Percentiles rank a stretch among this genome's conserved stretches.
phyloP scores from a whole-genome alignment of 2,797 vertebrate genomes.

The Phyllotis vaccarum region DNA sequence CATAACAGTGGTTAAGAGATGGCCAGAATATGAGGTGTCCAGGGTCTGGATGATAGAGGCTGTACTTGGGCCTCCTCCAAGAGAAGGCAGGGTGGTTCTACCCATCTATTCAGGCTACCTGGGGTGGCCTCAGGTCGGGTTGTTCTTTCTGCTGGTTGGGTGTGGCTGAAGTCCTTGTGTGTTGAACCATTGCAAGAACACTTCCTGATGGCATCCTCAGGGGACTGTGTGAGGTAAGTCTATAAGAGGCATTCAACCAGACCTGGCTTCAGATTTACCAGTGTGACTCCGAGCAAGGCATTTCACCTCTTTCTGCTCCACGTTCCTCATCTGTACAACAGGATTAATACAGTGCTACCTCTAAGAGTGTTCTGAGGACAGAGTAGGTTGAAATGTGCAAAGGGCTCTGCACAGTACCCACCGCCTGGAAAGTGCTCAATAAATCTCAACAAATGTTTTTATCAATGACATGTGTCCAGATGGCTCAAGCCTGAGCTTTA shows the following conservation, averaged over 20 bases:
- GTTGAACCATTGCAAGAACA: background rate
- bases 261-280: conserved; percentile 23
- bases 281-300: conserved; percentile 49
- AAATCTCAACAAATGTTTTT: conserved; percentile 59
- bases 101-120: background rate
- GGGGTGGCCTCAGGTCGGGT: background rate
- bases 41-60: background rate
- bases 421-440: conserved; percentile 26
- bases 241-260: background rate
- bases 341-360: conserved; percentile 33
- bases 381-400: background rate
- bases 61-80: background rate
- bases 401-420: background rate
- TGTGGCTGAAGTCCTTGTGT: background rate
- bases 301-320: background rate
- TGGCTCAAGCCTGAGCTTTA: background rate
- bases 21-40: background rate
- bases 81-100: background rate
- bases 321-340: conserved; percentile 21
- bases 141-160: background rate
- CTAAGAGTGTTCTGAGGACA: conserved; percentile 44
- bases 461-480: background rate
- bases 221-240: background rate
- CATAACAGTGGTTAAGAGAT: background rate
- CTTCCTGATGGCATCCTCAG: background rate